Percentiles rank a stretch among this genome's conserved stretches.
phyloP scores from a whole-genome alignment of 2,113 vertebrate species.

The Alectura lathami region DNA sequence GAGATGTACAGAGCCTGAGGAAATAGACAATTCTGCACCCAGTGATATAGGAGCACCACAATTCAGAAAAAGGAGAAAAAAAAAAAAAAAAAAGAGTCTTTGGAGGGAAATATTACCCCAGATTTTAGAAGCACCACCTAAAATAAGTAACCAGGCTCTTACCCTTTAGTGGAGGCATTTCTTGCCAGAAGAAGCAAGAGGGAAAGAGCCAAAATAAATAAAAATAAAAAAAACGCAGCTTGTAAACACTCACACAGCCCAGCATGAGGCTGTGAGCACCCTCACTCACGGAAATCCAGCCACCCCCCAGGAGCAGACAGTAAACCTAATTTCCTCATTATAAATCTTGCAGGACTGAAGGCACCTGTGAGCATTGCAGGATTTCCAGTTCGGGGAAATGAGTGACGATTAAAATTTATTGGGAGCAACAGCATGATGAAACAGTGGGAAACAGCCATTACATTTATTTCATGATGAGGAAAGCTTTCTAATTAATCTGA shows the following conservation, averaged over 20 bases:
- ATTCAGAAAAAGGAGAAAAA: too few relatives aligned
- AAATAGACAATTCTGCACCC: not conserved
- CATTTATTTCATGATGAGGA: not conserved
- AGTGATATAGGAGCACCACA: not conserved
- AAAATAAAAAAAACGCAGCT: too few relatives aligned
- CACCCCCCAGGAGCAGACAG: not conserved
- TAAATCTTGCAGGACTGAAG: too few relatives aligned
- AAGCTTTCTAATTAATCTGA: not conserved
- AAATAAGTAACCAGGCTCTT: not conserved
- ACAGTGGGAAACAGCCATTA: accelerated
- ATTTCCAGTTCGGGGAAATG: not conserved
- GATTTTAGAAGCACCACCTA: not conserved
- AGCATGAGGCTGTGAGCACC: too few relatives aligned
- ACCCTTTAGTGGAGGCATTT: too few relatives aligned
- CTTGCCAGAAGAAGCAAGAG: not conserved
- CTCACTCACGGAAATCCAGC: not conserved
- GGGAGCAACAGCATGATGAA: not conserved
- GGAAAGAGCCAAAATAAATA: not conserved
- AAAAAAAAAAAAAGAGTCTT: not conserved
- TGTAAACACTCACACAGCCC: not conserved
- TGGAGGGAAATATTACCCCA: not conserved
- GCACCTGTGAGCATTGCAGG: not conserved
- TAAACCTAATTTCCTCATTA: not conserved
- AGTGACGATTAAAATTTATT: too few relatives aligned
- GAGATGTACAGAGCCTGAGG: not conserved